Evolutionary conservation across 2,888 invertebrate species (phyloP).

Genomic region (Cosmia trapezina): DNA sequence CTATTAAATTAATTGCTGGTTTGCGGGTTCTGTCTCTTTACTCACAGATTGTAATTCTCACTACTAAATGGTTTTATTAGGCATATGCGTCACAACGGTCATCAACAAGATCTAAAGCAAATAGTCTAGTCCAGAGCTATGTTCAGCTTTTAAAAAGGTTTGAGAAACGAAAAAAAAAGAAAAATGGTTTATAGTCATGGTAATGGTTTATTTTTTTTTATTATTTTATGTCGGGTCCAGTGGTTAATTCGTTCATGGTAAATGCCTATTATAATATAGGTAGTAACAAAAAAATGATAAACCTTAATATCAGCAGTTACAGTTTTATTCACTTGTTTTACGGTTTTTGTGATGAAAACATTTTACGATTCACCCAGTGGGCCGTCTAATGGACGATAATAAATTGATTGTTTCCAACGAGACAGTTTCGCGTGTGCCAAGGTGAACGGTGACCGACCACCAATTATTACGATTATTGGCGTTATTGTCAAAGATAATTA

Average conservation of each 20-base stretch:
- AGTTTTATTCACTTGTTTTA: too few relatives aligned
- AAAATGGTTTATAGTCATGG: too few relatives aligned
- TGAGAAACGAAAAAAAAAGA: too few relatives aligned
- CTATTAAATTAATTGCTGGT: constrained; percentile 34
- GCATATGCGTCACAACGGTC: background rate
- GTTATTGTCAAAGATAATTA: constrained; percentile 57
- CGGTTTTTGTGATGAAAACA: constrained; percentile 41
- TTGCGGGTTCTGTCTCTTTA: constrained; percentile 5
- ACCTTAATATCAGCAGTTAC: constrained; percentile 17
- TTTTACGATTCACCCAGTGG: constrained; percentile 37
- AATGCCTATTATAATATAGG: too few relatives aligned
- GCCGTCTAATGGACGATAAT: constrained; percentile 29
- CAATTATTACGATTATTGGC: constrained; percentile 56
- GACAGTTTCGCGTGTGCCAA: constrained; percentile 62
- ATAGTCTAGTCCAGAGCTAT: background rate
- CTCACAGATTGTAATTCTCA: constrained; percentile 10
- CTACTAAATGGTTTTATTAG: constrained; percentile 8
- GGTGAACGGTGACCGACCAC: constrained; percentile 51
- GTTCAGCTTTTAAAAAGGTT: background rate
- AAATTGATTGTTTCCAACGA: constrained; percentile 42
- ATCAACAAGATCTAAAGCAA: background rate
- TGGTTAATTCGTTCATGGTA: too few relatives aligned
- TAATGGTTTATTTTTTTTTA: too few relatives aligned
- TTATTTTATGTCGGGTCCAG: too few relatives aligned
- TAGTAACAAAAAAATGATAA: too few relatives aligned